Conservation (phyloP, 1,140 invertebrate species). For the Meloidogyne chitwoodi region DNA sequence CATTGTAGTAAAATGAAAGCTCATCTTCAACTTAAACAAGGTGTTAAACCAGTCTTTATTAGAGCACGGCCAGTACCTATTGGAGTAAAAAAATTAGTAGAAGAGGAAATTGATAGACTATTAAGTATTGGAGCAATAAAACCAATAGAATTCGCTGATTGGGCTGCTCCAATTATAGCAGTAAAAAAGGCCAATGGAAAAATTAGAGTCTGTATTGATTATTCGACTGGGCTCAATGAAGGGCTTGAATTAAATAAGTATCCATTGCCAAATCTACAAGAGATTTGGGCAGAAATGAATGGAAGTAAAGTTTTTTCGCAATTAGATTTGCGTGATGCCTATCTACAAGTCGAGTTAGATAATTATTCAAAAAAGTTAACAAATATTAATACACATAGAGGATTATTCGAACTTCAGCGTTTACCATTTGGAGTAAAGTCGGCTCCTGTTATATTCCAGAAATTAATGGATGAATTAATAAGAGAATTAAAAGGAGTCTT, state of each 20-base stretch:
- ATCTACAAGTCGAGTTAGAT: constrained; percentile 37
- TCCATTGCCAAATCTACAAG: no score
- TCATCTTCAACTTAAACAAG: constrained; percentile 26
- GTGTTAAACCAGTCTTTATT: constrained; percentile 23
- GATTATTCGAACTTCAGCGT: constrained; percentile 60
- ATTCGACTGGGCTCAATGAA: no score
- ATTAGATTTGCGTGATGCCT: no score
- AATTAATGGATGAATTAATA: constrained; percentile 61
- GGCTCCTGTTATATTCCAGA: constrained; percentile 63
- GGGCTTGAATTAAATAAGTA: no score
- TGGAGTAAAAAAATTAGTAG: constrained; percentile 40
- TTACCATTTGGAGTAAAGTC: constrained; percentile 63
- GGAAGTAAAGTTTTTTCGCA: constrained; percentile 38
- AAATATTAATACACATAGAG: constrained; percentile 27
- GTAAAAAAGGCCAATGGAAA: no score
- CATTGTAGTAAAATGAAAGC: constrained; percentile 34
- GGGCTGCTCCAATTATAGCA: no score
- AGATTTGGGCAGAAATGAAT: constrained; percentile 33
- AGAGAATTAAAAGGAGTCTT: constrained; percentile 25
- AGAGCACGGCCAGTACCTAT: constrained; percentile 48
- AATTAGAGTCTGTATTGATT: constrained; percentile 59
- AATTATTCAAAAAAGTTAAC: constrained; percentile 27
- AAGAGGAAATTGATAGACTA: constrained; percentile 51
- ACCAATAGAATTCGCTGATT: constrained; percentile 53
- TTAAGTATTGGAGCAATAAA: constrained; percentile 38